Base-by-base conservation (phyloP, 1,140 invertebrate species). In the Musca vetustissima region DNA sequence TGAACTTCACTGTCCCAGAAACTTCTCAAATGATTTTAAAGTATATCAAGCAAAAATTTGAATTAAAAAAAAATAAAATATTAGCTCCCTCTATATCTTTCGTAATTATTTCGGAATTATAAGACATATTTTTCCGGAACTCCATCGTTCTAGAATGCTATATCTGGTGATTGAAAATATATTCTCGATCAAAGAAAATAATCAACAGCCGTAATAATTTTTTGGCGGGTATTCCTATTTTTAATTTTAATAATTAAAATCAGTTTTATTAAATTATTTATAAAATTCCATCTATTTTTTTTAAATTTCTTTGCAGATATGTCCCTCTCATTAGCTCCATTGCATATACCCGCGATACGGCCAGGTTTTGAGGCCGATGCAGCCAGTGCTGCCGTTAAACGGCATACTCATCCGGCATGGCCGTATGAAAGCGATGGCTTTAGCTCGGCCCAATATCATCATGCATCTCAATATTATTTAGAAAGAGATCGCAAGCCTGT, bases 291-390 rank as follows among this genome's bases (percentile, higher is more conserved):
- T n/a, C n/a, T 28, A 28, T 28, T 52, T 67, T 28, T 48, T 49
- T 24, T 53, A 52, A 50, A 14, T 47, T 25, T 22, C 36, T 48
- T 71, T 71, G 11, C 73, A 82, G 76, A 82, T 70, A 81, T 82
- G 78, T 82, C 78, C 71, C 74, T 82, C 71, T 73, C 77, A 75
- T 73, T 80, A 79, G 78, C 76, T 73, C 81, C 81, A 73, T 73
- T 83, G 69, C 80, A 82, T 72, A 82, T 83, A 77, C 81, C 81
- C 71, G 79, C 80, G 49, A 82, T 82, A 72, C 72, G 81, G 73
- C 76, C 81, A 21, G 76, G 79, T 43, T 83, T 82, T 55, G 81
- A 83, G 59, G 68, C 80, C 59, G 80, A 83, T 70, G 73, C 80
- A 36, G 73, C 80, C 49, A 74, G 79, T 70, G 75, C 76, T 50